Conservation (phyloP, 1,140 invertebrate species). For the Cylas formicarius region DNA sequence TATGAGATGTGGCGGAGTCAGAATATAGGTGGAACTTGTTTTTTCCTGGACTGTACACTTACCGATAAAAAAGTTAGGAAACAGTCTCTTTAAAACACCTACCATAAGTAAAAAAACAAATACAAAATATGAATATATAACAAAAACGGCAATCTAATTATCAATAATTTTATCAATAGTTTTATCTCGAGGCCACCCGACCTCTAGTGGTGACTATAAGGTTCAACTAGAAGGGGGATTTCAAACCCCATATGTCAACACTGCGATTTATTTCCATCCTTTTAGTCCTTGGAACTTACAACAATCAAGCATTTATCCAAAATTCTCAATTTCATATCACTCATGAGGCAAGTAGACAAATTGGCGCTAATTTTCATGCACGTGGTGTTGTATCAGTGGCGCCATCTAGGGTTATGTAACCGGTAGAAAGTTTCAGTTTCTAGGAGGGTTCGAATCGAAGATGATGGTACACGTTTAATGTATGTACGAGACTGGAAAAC, state of each 20-base stretch:
- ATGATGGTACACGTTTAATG: too few species aligned
- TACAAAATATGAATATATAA: too few species aligned
- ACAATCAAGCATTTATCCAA: conserved; percentile 29
- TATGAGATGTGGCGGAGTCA: too few species aligned
- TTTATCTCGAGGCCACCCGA: background rate
- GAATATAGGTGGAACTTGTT: too few species aligned
- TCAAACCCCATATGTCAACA: too few species aligned
- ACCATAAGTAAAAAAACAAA: too few species aligned
- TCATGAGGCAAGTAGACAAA: conserved; percentile 34
- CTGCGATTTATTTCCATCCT: background rate
- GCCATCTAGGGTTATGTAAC: conserved; percentile 32
- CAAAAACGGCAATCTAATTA: too few species aligned
- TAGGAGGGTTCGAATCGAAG: conserved; percentile 34
- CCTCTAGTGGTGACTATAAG: background rate
- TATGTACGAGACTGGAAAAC: too few species aligned
- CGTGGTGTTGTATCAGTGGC: conserved; percentile 33
- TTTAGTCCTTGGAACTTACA: conserved; percentile 26
- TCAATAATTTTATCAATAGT: too few species aligned
- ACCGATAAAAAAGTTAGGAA: too few species aligned
- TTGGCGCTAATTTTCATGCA: conserved; percentile 31
- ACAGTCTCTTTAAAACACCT: too few species aligned
- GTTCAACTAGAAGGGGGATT: background rate
- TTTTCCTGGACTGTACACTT: too few species aligned
- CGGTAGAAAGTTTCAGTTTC: conserved; percentile 37
- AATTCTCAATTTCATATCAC: conserved; percentile 35